Conservation (phyloP, 2,888 invertebrate species). For the Sphaerophoria rueppellii region DNA sequence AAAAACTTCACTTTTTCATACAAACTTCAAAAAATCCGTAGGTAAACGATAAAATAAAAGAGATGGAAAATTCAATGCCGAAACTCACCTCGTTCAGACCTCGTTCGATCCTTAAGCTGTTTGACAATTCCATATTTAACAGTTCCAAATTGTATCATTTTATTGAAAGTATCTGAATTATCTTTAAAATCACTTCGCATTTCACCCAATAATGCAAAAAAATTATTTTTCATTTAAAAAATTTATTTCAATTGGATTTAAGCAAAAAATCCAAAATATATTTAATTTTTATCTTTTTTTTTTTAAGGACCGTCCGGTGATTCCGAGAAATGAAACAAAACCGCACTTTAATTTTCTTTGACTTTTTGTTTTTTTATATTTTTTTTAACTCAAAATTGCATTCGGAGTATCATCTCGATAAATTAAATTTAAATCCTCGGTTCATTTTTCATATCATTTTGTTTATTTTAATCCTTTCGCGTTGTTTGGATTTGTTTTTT, state of each 20-base stretch:
- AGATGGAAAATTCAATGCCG: too few species aligned
- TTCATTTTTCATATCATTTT: slow-evolving; percentile 52
- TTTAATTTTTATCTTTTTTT: slow-evolving; percentile 2
- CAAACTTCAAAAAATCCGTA: neutral
- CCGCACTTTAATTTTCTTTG: slow-evolving; percentile 43
- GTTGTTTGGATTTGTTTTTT: neutral
- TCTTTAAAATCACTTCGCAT: slow-evolving; percentile 83
- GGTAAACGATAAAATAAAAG: neutral
- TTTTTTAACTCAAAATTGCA: slow-evolving; percentile 35
- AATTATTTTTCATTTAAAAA: slow-evolving; percentile 80
- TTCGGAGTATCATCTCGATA: slow-evolving; percentile 68
- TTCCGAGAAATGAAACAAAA: neutral
- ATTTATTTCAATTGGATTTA: neutral
- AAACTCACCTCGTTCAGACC: slow-evolving; percentile 81
- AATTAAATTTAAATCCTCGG: slow-evolving; percentile 47
- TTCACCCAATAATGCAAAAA: slow-evolving; percentile 80
- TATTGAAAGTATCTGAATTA: slow-evolving; percentile 82
- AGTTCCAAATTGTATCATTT: slow-evolving; percentile 86
- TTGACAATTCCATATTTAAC: slow-evolving; percentile 86
- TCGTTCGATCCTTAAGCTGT: slow-evolving; percentile 82
- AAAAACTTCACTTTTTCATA: neutral
- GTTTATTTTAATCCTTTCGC: slow-evolving; percentile 53
- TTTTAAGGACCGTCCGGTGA: neutral
- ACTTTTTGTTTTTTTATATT: neutral
- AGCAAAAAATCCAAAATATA: too few species aligned